These are phyloP conservation scores for Acromyrmex heyeri DNA, from an alignment of 1,140 invertebrate genomes.

Conservation along the genomic window DNA sequence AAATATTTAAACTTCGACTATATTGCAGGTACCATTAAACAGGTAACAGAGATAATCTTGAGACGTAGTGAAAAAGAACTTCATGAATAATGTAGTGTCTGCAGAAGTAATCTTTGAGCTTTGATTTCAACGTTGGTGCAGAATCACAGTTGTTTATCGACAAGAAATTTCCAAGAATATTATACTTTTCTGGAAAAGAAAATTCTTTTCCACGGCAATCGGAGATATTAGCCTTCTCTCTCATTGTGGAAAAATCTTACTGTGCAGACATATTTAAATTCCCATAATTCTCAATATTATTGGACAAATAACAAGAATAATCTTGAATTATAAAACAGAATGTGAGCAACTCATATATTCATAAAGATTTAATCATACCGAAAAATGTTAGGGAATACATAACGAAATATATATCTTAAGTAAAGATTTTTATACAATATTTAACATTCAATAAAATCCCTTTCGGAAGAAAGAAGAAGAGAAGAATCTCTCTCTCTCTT, in stretches of 20 bases:
- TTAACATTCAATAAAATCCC: neutral
- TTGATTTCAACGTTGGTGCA: neutral
- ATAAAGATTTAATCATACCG: neutral
- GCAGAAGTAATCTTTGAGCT: conserved; percentile 32
- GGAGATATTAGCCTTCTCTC: conserved; percentile 15
- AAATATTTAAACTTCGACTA: conserved; percentile 53
- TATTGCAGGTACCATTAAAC: conserved; percentile 29
- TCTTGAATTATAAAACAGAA: neutral
- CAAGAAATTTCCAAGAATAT: conserved; percentile 3
- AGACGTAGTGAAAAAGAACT: neutral
- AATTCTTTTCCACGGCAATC: conserved; percentile 16
- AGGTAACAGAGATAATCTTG: conserved; percentile 51
- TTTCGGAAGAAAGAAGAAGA: too few species aligned
- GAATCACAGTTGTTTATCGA: conserved; percentile 29
- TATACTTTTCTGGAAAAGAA: neutral
- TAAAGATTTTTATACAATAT: neutral
- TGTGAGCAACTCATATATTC: conserved; percentile 2
- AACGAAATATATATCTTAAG: neutral
- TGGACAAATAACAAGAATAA: conserved; percentile 9
- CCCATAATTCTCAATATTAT: conserved; percentile 9
- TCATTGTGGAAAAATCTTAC: neutral
- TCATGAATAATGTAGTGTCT: conserved; percentile 45
- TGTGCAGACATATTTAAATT: conserved; percentile 36
- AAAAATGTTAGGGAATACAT: neutral
- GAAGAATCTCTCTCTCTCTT: too few species aligned